Evolutionary conservation across 2,113 vertebrate species (phyloP), one percentile per base, ranked within the genome.

Genomic region (Corythaeola cristata): DNA sequence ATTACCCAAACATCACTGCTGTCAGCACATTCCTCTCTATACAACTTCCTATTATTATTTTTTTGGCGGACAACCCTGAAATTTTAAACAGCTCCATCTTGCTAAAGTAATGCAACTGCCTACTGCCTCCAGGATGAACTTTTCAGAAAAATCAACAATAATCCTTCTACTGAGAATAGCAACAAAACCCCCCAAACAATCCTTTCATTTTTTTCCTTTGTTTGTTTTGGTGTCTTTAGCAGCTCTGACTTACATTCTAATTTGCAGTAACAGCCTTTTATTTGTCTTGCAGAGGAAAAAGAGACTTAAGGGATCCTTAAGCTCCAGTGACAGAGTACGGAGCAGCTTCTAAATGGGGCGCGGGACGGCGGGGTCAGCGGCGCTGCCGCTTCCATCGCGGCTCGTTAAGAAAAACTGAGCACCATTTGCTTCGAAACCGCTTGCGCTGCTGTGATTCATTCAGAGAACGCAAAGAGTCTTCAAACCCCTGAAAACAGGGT

Each of bases 11-110:
- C 95, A 96, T 87, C 83, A 91, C 97, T 94, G 95, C 97, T 97
- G 97, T 98, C 98, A 98, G 98, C 97, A 98, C 95, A 98, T 98
- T 98, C 96, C 77, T 89, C 92, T 94, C 94, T 27, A 78, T 64
- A 96, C 96, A 97, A 96, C 96, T 97, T 97, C 93, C 95, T 97
- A 93, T 95, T 97, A 94, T 97, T 97, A 93, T 98, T 96, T 95
- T 97, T 97, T 93, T 97, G 96, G 97, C 45, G 37, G 97, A 96
- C 94, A 96, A 96, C 96, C 84, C 83, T 96, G 96, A 97, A 96
- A 98, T 97, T 97, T 98, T 97, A 98, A 98, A 97, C 96, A 98
- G 96, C 93, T 97, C 97, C 82, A 93, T 97, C 95, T 94, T 91
- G 91, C 94, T 96, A 88, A 80, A 97, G 95, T 77, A 71, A 91